Conservation (phyloP, 2,888 invertebrate genomes). For the Tuberolachnus salignus region DNA sequence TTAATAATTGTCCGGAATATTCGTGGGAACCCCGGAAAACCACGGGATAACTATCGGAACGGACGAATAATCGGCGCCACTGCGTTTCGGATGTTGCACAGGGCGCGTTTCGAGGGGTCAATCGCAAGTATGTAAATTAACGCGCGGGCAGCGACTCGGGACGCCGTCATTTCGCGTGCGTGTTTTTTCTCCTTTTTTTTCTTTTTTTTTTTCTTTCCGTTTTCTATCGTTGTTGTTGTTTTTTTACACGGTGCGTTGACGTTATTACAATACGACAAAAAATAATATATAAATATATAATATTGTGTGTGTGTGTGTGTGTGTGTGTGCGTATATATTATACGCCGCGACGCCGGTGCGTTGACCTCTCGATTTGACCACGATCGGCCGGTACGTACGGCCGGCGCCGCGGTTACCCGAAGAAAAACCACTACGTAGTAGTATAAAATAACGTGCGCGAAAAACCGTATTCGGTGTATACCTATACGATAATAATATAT, state of each 20-base stretch:
- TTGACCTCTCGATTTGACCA: constrained; percentile 51
- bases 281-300: too few species aligned
- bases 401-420: background rate
- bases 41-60: too few species aligned
- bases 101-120: background rate
- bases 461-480: background rate
- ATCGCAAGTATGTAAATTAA: too few species aligned
- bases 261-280: background rate
- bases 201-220: too few species aligned
- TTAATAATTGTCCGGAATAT: too few species aligned
- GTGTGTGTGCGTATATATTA: background rate
- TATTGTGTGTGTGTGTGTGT: too few species aligned
- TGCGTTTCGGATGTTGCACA: background rate
- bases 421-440: background rate
- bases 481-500: background rate
- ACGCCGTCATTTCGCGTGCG: constrained; percentile 17
- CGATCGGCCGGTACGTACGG: background rate
- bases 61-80: too few species aligned
- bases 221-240: background rate
- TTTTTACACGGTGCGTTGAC: constrained; percentile 39
- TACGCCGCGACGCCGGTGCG: constrained; percentile 10
- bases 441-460: background rate
- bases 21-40: too few species aligned
- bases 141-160: constrained; percentile 13
- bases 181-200: constrained; percentile 26